Conservation (phyloP, 2,797 vertebrate genomes). For the Brachymystax lenok region DNA sequence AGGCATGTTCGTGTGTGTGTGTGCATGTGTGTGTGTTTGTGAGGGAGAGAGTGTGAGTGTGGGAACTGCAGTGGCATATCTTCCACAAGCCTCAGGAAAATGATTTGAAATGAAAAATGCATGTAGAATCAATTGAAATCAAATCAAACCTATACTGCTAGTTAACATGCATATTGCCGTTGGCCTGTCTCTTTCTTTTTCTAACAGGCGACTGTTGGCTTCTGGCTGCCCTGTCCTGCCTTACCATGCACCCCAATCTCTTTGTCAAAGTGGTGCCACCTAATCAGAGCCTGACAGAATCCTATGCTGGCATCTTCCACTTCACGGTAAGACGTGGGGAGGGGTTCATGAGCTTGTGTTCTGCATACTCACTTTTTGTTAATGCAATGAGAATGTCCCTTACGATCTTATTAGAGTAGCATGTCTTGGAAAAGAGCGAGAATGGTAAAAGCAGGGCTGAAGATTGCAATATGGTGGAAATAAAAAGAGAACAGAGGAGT, state of each 20-base stretch:
- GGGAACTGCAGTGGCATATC: not conserved
- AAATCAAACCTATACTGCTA: not conserved
- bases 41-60: slow-evolving; percentile 1
- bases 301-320: slow-evolving; percentile 78
- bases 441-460: not conserved
- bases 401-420: not conserved
- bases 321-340: slow-evolving; percentile 66
- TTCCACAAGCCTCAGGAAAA: not conserved
- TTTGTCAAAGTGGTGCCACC: slow-evolving; percentile 78
- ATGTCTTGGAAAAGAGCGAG: not conserved
- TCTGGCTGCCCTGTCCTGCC: slow-evolving; percentile 78
- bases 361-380: not conserved
- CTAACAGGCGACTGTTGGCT: slow-evolving; percentile 83
- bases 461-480: not conserved
- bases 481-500: not conserved
- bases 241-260: slow-evolving; percentile 75
- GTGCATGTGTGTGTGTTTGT: slow-evolving; percentile 2
- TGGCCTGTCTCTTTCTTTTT: slow-evolving; percentile 7
- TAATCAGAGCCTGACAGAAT: slow-evolving; percentile 68
- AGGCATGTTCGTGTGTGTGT: not conserved
- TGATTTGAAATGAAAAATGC: not conserved
- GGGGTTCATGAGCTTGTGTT: too few relatives aligned
- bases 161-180: not conserved
- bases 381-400: not conserved
- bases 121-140: not conserved